Evolutionary conservation across 2,797 vertebrate genomes (phyloP).

Genomic region (Amblyraja radiata): DNA sequence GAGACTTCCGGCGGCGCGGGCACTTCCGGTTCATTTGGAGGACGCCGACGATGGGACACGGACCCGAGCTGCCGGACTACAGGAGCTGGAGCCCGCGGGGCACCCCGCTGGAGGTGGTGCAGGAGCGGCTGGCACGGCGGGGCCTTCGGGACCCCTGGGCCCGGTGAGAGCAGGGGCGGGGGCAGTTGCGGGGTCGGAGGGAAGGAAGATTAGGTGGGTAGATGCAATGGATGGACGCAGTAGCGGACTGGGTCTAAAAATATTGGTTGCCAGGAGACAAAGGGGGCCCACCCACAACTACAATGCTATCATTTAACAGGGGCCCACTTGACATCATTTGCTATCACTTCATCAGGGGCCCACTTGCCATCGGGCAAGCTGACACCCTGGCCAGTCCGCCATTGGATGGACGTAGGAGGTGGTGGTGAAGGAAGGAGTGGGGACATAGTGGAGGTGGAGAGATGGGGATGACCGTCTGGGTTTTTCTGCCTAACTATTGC

Average conservation of each 20-base stretch:
- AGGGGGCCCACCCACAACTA: too few relatives aligned
- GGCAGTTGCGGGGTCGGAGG: neutral
- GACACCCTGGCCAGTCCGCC: too few relatives aligned
- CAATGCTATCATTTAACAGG: too few relatives aligned
- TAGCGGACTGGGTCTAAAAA: too few relatives aligned
- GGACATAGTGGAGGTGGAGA: too few relatives aligned
- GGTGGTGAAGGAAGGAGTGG: neutral
- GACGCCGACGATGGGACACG: constrained; percentile 54
- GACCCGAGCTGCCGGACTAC: constrained; percentile 75
- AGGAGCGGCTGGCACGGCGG: constrained; percentile 65
- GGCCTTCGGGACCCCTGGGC: constrained; percentile 84
- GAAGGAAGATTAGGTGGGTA: too few relatives aligned
- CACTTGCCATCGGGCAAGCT: too few relatives aligned
- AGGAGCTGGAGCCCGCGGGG: constrained; percentile 77
- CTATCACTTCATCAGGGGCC: too few relatives aligned
- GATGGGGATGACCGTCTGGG: neutral
- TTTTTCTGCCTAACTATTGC: neutral
- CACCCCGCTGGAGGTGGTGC: constrained; percentile 74
- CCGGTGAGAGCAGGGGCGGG: constrained; percentile 59
- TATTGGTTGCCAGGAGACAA: too few relatives aligned
- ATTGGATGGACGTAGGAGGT: neutral
- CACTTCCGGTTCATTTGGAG: constrained; percentile 18
- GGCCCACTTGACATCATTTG: too few relatives aligned
- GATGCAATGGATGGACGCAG: neutral
- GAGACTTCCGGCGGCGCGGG: neutral